phyloP scores from a whole-genome alignment of 2,797 vertebrate genomes.

The Sylvia borin region DNA sequence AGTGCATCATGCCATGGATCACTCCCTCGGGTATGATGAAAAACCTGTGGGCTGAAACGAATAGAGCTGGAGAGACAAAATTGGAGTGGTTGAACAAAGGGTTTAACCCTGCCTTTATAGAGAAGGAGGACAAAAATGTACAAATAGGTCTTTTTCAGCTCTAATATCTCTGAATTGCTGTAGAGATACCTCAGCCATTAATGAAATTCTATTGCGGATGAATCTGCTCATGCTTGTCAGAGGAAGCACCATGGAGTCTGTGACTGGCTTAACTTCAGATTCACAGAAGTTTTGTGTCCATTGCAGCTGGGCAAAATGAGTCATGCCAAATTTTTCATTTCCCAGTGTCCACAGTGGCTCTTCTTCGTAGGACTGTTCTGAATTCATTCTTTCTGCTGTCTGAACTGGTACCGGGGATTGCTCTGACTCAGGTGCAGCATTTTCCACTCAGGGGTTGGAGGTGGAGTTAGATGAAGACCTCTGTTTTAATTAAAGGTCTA shows the following conservation, averaged over 20 bases:
- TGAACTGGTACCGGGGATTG: accelerated
- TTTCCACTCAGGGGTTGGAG: not conserved
- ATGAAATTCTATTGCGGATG: not conserved
- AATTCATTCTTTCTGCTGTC: not conserved
- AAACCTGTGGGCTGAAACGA: not conserved
- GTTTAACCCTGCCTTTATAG: not conserved
- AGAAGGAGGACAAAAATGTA: not conserved
- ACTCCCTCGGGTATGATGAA: not conserved
- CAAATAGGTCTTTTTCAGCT: not conserved
- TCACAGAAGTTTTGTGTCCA: not conserved
- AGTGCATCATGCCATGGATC: not conserved
- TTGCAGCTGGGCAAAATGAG: not conserved
- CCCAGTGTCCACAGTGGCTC: not conserved
- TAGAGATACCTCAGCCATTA: not conserved
- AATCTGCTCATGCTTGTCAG: not conserved
- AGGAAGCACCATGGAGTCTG: not conserved
- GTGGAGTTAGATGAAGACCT: not conserved
- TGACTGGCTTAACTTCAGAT: accelerated
- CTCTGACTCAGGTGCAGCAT: no score
- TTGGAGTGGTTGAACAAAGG: not conserved
- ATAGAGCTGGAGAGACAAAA: not conserved
- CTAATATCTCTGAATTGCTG: not conserved
- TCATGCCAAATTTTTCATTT: not conserved
- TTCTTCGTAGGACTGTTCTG: not conserved
- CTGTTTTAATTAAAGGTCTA: not conserved